A percentile compares a stretch with the other conserved stretches of the same genome.
phyloP scores from a whole-genome alignment of 2,113 vertebrate species.

The Scopus umbretta region DNA sequence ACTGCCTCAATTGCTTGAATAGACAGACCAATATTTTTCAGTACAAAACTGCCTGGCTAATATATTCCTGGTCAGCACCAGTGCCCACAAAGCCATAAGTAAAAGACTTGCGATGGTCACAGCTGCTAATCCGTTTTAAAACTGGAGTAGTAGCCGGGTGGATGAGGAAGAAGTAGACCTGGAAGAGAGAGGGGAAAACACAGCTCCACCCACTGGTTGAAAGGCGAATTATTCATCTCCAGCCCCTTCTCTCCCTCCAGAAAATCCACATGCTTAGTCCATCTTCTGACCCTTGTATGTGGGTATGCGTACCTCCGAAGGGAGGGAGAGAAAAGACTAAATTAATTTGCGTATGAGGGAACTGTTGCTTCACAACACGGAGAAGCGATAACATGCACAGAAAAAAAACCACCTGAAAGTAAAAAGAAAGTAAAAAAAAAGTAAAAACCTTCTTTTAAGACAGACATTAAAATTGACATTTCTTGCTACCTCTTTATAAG shows the following conservation, averaged over 20 bases:
- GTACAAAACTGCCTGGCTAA: neutral
- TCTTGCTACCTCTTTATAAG: neutral
- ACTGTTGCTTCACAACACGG: neutral
- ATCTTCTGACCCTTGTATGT: neutral
- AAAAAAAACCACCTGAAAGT: neutral
- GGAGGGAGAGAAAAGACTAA: neutral
- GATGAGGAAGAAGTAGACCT: neutral
- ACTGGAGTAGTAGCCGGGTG: neutral
- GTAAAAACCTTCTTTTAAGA: neutral
- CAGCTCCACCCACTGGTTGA: neutral
- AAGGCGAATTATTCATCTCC: neutral
- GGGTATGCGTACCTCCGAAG: neutral
- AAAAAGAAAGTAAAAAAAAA: neutral
- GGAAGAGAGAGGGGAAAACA: neutral
- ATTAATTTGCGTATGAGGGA: neutral
- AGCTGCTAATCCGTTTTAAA: neutral
- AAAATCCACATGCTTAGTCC: neutral
- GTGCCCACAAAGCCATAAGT: neutral
- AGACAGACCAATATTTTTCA: neutral
- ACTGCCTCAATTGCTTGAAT: neutral
- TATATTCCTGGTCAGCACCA: neutral
- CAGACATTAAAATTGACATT: neutral
- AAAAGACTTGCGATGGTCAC: neutral
- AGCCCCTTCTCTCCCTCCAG: neutral
- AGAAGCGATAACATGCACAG: neutral